Evolutionary conservation across 2,113 vertebrate species (phyloP).

Genomic region (Sclerurus mexicanus): DNA sequence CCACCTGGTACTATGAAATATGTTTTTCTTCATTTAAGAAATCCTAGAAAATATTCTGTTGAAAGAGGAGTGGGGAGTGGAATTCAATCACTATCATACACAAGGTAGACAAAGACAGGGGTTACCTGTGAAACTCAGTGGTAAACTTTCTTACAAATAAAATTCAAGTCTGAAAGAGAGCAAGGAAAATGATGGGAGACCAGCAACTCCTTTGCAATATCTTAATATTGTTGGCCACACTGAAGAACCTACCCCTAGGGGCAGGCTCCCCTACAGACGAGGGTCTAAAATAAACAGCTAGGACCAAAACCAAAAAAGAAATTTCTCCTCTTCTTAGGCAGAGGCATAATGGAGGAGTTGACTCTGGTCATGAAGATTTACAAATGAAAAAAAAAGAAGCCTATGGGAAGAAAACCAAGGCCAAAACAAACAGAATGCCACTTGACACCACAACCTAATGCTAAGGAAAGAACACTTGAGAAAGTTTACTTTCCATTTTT

Average conservation of each 20-base stretch:
- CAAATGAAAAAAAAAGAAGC: not conserved
- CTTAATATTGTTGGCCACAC: not conserved
- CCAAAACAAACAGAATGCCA: slow-evolving; percentile 19
- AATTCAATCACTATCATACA: not conserved
- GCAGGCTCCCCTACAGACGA: not conserved
- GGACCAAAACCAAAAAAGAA: not conserved
- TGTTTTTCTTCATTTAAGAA: not conserved
- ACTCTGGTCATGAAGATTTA: not conserved
- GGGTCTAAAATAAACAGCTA: not conserved
- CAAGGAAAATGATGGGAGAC: not conserved
- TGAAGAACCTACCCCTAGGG: not conserved
- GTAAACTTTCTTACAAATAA: not conserved
- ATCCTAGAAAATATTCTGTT: not conserved
- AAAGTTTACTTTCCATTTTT: slow-evolving; percentile 14
- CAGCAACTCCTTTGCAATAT: not conserved
- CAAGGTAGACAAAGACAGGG: not conserved
- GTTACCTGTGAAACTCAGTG: not conserved
- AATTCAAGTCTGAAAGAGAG: not conserved
- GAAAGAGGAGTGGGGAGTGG: rapidly evolving
- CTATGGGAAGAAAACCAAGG: not conserved
- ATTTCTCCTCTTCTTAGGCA: not conserved
- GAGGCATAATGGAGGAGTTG: not conserved
- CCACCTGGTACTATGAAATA: not conserved
- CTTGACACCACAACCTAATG: not conserved
- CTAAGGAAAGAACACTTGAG: not conserved